Conservation (phyloP, 1,140 invertebrate species). For the Euura saliciscinereae region DNA sequence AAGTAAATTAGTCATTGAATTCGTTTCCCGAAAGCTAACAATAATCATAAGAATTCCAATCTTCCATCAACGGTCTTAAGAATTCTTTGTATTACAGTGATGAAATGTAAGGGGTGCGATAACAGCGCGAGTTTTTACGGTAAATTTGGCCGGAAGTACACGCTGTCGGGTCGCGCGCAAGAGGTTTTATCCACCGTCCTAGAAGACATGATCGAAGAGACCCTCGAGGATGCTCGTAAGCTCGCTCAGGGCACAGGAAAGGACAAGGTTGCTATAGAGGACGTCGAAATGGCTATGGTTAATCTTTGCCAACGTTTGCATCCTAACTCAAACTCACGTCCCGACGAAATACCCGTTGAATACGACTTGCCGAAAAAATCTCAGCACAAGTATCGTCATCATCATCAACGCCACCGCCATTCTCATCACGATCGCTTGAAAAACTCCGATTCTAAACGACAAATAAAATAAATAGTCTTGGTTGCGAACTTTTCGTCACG, state of each 20-base stretch:
- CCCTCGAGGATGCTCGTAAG: conserved; percentile 44
- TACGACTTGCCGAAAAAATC: not conserved
- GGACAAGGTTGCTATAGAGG: conserved; percentile 35
- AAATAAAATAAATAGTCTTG: no score
- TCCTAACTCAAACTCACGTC: not conserved
- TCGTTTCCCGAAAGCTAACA: no score
- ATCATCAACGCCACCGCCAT: not conserved
- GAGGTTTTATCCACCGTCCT: conserved; percentile 41
- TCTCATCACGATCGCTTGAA: not conserved
- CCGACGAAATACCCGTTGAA: not conserved
- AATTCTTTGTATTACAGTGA: no score
- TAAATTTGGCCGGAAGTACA: conserved; percentile 35
- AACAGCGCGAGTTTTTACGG: not conserved
- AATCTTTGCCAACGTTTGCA: conserved; percentile 41
- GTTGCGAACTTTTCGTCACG: no score
- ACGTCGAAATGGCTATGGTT: conserved; percentile 42
- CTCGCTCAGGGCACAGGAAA: conserved; percentile 42
- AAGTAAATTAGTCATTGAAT: no score
- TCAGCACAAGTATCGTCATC: not conserved
- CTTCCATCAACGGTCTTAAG: no score
- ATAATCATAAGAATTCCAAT: no score
- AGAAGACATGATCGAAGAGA: conserved; percentile 49
- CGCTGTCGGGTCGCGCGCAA: conserved; percentile 40
- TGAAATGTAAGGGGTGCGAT: no score
- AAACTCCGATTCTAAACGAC: no score